A percentile compares a stretch with the other conserved stretches of the same genome.
These are phyloP conservation scores for Columba guinea DNA, from an alignment of 2,797 vertebrate species.

Conservation along the genomic window DNA sequence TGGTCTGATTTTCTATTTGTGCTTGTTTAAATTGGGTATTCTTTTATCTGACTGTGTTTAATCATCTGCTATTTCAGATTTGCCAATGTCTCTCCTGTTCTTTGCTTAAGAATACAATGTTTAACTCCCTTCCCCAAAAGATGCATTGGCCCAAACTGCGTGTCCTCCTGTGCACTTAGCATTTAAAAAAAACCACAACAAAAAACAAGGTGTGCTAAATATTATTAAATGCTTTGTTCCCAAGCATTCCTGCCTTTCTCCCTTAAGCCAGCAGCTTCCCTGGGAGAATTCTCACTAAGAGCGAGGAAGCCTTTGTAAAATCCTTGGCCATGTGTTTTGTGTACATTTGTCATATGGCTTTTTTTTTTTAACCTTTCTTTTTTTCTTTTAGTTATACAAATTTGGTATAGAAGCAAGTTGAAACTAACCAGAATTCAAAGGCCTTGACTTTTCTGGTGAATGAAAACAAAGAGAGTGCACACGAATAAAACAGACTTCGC, in stretches of 20 bases:
- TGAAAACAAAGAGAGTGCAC: neutral
- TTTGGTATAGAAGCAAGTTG: slow-evolving; percentile 25
- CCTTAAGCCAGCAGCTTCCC: neutral
- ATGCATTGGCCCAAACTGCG: neutral
- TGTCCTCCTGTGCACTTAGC: neutral
- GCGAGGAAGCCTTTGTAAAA: neutral
- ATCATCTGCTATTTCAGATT: neutral
- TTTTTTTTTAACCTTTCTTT: neutral
- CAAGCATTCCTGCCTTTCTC: neutral
- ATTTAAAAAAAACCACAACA: neutral
- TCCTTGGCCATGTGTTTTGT: slow-evolving; percentile 32
- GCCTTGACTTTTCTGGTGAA: slow-evolving; percentile 10
- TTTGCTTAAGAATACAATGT: neutral
- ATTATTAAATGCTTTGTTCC: too few relatives aligned
- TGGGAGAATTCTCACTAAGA: slow-evolving; percentile 36
- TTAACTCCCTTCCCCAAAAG: neutral
- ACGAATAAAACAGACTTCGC: neutral
- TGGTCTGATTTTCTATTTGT: neutral
- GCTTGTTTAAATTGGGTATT: neutral
- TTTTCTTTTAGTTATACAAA: neutral
- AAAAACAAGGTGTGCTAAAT: neutral
- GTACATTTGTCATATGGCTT: slow-evolving; percentile 19
- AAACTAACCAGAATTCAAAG: slow-evolving; percentile 33
- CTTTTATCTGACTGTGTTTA: neutral
- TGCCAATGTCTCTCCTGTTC: neutral